A percentile compares a stretch with the other conserved stretches of the same genome.
phyloP scores from a whole-genome alignment of 2,113 vertebrate species.

The Cygnus atratus region DNA sequence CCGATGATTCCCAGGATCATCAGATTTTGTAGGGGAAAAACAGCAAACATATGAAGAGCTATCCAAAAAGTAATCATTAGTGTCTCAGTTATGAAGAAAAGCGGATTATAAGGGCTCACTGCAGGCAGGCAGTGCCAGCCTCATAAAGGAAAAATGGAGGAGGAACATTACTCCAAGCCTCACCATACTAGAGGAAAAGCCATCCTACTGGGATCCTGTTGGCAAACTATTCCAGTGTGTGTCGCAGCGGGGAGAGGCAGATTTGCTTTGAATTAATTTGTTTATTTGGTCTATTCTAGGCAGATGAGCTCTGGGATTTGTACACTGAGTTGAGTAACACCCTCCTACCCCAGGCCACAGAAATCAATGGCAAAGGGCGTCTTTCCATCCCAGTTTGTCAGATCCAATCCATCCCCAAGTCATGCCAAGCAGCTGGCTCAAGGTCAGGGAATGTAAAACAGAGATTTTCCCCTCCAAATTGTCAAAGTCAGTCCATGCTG shows the following conservation, averaged over 20 bases:
- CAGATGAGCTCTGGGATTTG: slow-evolving; percentile 23
- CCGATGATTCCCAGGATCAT: neutral
- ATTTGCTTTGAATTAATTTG: slow-evolving; percentile 58
- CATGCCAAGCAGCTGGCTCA: neutral
- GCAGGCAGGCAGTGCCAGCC: neutral
- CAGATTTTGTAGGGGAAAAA: neutral
- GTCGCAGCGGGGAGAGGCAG: neutral
- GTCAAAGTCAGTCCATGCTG: neutral
- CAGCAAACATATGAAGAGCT: neutral
- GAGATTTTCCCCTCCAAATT: neutral
- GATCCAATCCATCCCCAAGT: neutral
- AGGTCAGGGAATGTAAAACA: neutral
- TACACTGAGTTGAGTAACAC: slow-evolving; percentile 37
- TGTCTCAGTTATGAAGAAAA: neutral
- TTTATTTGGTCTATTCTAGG: slow-evolving; percentile 58
- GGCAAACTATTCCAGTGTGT: slow-evolving; percentile 14
- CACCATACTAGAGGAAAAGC: slow-evolving; percentile 22
- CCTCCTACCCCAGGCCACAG: neutral
- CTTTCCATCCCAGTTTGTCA: slow-evolving; percentile 6
- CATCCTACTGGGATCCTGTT: neutral
- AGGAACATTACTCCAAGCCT: neutral
- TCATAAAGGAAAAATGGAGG: neutral
- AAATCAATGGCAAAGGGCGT: slow-evolving; percentile 32
- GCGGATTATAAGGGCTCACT: neutral
- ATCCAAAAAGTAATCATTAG: slow-evolving; percentile 2